Evolutionary conservation across 64 coral and sea anemone genomes (phyloP).

Genomic region (Hydrozoanthus tunicans): DNA sequence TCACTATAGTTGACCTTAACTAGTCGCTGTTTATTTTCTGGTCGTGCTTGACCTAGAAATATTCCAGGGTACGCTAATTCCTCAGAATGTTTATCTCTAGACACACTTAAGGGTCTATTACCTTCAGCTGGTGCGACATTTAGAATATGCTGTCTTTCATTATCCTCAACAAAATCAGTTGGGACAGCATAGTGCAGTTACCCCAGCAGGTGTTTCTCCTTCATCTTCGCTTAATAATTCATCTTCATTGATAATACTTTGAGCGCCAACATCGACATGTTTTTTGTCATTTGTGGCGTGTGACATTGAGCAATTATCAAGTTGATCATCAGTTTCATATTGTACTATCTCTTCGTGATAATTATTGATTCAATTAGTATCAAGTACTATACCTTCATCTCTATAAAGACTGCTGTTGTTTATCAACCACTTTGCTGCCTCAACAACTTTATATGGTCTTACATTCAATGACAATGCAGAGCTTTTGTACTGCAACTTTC

Average conservation of each 20-base stretch:
- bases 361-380: not conserved
- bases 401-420: slow-evolving; percentile 7
- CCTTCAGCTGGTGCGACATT: slow-evolving; percentile 13
- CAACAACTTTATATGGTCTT: not conserved
- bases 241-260: too few relatives aligned
- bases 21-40: slow-evolving; percentile 12
- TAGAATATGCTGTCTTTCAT: not conserved
- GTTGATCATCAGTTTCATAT: not conserved
- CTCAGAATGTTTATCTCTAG: slow-evolving; percentile 17
- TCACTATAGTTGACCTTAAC: slow-evolving; percentile 11
- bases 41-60: not conserved
- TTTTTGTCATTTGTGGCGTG: too few relatives aligned
- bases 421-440: slow-evolving; percentile 5
- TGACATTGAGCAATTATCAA: not conserved
- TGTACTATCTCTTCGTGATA: not conserved
- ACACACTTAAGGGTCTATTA: slow-evolving; percentile 4
- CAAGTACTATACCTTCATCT: not conserved
- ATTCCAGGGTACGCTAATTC: slow-evolving; percentile 26
- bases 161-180: not conserved
- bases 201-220: too few relatives aligned
- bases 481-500: slow-evolving; percentile 13
- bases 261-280: too few relatives aligned
- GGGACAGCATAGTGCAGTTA: not conserved
- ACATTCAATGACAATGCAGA: too few relatives aligned
- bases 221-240: too few relatives aligned